Conservation (phyloP, 2,888 invertebrate genomes). For the Actias luna region DNA sequence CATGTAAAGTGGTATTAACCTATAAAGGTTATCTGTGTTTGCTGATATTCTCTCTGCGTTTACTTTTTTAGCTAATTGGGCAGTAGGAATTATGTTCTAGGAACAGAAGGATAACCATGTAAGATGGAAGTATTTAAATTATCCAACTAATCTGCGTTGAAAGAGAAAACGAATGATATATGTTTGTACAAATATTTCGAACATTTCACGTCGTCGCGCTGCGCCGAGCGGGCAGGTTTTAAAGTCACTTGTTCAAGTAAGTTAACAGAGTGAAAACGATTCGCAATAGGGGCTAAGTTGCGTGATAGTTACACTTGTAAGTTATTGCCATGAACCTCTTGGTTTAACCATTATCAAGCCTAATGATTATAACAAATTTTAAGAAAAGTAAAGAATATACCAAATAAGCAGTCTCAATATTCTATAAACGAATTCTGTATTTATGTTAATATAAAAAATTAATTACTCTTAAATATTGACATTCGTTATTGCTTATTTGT, state of each 20-base stretch:
- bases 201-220: constrained; percentile 48
- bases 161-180: constrained; percentile 65
- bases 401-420: not conserved
- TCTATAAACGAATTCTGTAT: not conserved
- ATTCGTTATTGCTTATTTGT: constrained; percentile 68
- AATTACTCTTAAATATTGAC: constrained; percentile 39
- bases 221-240: constrained; percentile 52
- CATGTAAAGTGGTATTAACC: not conserved
- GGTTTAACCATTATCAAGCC: constrained; percentile 50
- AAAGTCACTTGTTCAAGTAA: constrained; percentile 52
- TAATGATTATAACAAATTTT: constrained; percentile 47
- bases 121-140: constrained; percentile 23
- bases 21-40: not conserved
- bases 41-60: not conserved
- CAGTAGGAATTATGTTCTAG: not conserved
- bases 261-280: constrained; percentile 67
- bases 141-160: constrained; percentile 45
- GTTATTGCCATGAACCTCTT: constrained; percentile 55
- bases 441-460: not conserved
- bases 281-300: constrained; percentile 52
- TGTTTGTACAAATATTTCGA: constrained; percentile 70
- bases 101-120: not conserved
- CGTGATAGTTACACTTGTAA: constrained; percentile 63
- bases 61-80: not conserved
- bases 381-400: constrained; percentile 27